Evolutionary conservation across 2,113 vertebrate species (phyloP).

Genomic region (Nycticryphes semicollaris): DNA sequence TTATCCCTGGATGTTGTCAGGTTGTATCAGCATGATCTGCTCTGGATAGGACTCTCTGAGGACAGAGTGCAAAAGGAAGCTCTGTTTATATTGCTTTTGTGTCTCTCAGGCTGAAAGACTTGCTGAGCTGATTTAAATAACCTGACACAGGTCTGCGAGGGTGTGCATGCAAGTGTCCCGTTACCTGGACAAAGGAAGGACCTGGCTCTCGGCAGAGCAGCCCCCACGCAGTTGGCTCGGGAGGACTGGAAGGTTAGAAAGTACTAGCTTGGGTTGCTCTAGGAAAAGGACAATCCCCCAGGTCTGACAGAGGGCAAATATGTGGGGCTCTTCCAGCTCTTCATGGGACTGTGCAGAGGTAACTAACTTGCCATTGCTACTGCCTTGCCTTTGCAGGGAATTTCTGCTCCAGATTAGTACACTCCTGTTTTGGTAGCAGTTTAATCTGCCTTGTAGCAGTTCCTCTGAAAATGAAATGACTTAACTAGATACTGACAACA

Average conservation of each 20-base stretch:
- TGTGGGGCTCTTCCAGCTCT: background rate
- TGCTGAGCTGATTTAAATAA: constrained; percentile 34
- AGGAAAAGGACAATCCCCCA: background rate
- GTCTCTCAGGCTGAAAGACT: background rate
- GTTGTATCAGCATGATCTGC: constrained; percentile 68
- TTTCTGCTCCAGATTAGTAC: background rate
- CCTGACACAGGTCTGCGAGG: background rate
- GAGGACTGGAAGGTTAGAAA: background rate
- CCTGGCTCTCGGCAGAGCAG: background rate
- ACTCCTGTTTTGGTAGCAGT: background rate
- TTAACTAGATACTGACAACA: background rate
- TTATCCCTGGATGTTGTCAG: constrained; percentile 67
- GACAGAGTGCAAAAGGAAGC: constrained; percentile 36
- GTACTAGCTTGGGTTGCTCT: background rate
- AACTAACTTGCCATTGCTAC: background rate
- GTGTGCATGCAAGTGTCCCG: background rate
- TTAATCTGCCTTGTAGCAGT: background rate
- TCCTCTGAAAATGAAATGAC: background rate
- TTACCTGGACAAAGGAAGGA: background rate
- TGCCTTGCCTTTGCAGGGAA: background rate
- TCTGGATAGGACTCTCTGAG: constrained; percentile 59
- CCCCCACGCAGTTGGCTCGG: background rate
- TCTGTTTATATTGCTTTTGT: constrained; percentile 24
- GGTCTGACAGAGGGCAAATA: background rate
- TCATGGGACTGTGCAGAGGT: background rate